Percentiles rank a stretch among this genome's conserved stretches.
phyloP scores from a whole-genome alignment of 1,140 invertebrate species.

The Atta texana region DNA sequence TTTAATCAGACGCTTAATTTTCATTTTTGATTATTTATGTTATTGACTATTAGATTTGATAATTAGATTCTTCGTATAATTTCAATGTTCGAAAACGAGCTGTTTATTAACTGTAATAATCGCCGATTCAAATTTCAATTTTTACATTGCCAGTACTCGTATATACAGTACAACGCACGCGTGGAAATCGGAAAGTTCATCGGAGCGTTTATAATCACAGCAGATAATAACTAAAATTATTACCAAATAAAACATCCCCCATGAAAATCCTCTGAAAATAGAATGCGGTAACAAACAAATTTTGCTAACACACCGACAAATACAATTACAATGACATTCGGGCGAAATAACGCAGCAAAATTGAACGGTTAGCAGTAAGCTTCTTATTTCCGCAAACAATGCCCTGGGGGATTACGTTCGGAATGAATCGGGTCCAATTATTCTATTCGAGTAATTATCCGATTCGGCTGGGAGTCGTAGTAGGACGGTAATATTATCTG shows the following conservation, averaged over 20 bases:
- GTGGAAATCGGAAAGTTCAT: not conserved
- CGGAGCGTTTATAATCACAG: not conserved
- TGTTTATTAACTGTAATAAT: conserved; percentile 16
- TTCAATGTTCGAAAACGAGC: not conserved
- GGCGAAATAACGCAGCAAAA: conserved; percentile 57
- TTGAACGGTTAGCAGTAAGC: conserved; percentile 31
- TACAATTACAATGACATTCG: conserved; percentile 42
- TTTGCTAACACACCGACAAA: conserved; percentile 5
- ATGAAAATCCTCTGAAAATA: conserved; percentile 14
- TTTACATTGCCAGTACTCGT: not conserved
- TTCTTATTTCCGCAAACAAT: conserved; percentile 51
- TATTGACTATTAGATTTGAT: conserved; percentile 1
- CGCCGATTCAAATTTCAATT: conserved; percentile 4
- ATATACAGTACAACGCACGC: too few species aligned
- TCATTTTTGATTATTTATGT: conserved; percentile 24
- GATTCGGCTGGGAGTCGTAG: conserved; percentile 7
- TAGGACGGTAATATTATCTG: conserved; percentile 36
- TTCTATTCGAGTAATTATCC: conserved; percentile 58
- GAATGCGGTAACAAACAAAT: conserved; percentile 3
- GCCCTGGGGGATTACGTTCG: conserved; percentile 36
- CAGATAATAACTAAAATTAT: conserved; percentile 32
- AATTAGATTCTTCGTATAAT: conserved; percentile 23
- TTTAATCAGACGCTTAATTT: conserved; percentile 19
- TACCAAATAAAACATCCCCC: conserved; percentile 26
- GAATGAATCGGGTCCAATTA: conserved; percentile 54